A percentile compares a stretch with the other conserved stretches of the same genome.
These are phyloP conservation scores for Carlito syrichta DNA, from an alignment of 2,113 vertebrate species.

Conservation along the genomic window DNA sequence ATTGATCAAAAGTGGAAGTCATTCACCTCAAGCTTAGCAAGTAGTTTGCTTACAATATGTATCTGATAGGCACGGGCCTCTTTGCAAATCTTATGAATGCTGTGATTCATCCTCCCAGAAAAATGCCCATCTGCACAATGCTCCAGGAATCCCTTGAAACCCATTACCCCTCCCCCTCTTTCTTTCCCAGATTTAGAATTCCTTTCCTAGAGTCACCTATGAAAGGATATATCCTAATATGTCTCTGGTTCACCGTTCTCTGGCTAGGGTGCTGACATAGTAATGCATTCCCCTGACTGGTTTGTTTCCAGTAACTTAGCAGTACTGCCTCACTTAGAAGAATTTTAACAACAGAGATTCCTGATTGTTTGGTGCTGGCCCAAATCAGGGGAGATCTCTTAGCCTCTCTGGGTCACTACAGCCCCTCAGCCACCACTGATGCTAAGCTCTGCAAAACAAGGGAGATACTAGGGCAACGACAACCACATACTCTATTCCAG, in stretches of 20 bases:
- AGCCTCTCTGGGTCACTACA: background rate
- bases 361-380: background rate
- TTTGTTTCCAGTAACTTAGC: background rate
- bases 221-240: background rate
- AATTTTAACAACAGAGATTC: background rate
- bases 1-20: background rate
- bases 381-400: background rate
- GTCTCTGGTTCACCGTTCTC: background rate
- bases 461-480: background rate
- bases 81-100: background rate
- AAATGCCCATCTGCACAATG: background rate
- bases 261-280: background rate
- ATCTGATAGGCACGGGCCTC: background rate
- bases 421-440: background rate
- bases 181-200: background rate
- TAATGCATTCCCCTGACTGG: no score
- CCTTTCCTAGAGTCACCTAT: background rate
- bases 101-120: background rate
- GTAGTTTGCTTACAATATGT: accelerated
- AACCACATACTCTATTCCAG: background rate
- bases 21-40: background rate
- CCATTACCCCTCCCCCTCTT: accelerated
- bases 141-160: background rate
- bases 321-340: background rate
- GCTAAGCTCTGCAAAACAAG: background rate